Conservation (phyloP, 2,797 vertebrate species). For the Pseudocheirus occidentalis region DNA sequence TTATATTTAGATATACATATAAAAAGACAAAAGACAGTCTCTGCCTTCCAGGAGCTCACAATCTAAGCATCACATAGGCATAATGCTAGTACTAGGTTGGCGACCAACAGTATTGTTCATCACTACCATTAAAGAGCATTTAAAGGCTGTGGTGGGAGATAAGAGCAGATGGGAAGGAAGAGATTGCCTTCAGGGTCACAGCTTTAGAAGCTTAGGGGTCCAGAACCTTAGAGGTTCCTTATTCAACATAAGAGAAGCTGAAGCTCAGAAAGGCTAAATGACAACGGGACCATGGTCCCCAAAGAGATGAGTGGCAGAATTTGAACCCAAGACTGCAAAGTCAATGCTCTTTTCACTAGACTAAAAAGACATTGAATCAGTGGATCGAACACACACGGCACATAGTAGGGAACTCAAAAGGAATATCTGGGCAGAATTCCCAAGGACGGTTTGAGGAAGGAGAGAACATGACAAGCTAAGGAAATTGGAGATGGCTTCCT, state of each 20-base stretch:
- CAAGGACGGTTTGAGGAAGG: background rate
- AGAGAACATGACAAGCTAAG: background rate
- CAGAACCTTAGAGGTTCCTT: too few species aligned
- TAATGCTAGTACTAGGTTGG: background rate
- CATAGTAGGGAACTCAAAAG: background rate
- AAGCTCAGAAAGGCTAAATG: background rate
- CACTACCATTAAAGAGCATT: background rate
- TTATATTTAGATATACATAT: background rate
- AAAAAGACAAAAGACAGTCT: background rate
- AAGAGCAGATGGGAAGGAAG: background rate
- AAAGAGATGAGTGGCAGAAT: background rate
- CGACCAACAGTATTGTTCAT: background rate
- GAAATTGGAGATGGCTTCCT: background rate
- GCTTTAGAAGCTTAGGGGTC: background rate
- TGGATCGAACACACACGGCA: background rate
- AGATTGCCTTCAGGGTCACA: background rate
- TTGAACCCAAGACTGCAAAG: background rate
- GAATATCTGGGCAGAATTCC: background rate
- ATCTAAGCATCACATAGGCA: background rate
- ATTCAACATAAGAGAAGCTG: background rate
- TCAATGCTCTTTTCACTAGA: background rate
- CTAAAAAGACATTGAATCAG: background rate
- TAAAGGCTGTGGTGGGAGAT: background rate
- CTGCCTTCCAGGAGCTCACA: background rate
- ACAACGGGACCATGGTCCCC: background rate